Evolutionary conservation across 2,113 vertebrate species (phyloP).

Genomic region (Zootoca vivipara): DNA sequence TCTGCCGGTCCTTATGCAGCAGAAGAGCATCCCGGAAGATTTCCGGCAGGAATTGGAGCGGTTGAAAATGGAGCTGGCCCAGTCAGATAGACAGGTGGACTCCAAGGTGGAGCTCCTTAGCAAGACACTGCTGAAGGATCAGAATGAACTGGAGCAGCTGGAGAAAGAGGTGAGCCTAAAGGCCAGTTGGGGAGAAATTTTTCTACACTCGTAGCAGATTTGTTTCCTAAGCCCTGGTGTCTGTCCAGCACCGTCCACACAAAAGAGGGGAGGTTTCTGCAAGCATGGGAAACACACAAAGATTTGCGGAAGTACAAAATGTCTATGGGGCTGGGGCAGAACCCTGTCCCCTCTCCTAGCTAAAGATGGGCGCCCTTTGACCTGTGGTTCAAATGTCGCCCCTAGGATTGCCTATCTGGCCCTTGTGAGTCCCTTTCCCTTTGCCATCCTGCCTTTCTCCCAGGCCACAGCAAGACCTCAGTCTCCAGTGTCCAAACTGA

Average conservation of each 20-base stretch:
- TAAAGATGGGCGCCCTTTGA: no score
- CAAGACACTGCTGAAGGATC: background rate
- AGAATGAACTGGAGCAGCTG: background rate
- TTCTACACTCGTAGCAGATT: background rate
- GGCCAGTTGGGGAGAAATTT: background rate
- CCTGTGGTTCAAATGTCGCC: no score
- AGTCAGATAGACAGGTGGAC: background rate
- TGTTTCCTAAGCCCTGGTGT: background rate
- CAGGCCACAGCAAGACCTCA: no score
- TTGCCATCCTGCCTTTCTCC: no score
- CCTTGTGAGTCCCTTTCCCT: no score
- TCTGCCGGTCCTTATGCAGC: rapidly evolving
- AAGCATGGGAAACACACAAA: background rate
- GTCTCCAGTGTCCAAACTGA: no score
- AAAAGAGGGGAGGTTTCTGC: no score
- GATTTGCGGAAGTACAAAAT: background rate
- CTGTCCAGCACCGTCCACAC: background rate
- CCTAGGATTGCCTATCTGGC: no score
- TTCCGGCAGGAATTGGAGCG: background rate
- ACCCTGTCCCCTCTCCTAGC: no score
- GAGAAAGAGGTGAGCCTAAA: slow-evolving; percentile 1
- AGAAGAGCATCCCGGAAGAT: background rate
- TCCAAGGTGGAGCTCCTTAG: background rate
- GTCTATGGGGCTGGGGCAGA: no score
- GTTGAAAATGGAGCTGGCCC: background rate